phyloP scores from a whole-genome alignment of 1,140 invertebrate species.

The Nasonia vitripennis region DNA sequence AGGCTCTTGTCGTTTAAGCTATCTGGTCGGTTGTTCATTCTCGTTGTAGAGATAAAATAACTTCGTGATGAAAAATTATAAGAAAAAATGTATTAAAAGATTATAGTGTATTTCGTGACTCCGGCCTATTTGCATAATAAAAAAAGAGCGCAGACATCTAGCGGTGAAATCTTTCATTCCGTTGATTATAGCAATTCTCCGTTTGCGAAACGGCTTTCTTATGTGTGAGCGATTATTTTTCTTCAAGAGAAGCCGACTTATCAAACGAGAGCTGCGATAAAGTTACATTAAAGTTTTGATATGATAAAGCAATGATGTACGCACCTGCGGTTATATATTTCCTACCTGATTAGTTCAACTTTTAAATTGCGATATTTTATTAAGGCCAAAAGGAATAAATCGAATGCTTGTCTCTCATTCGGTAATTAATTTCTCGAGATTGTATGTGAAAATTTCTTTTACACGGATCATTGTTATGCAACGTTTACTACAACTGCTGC shows the following conservation, averaged over 20 bases:
- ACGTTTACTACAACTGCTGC: background rate
- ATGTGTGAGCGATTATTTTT: background rate
- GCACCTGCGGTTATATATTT: background rate
- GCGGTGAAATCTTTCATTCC: background rate
- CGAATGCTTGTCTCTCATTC: no score
- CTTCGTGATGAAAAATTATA: no score
- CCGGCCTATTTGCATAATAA: no score
- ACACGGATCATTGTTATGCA: background rate
- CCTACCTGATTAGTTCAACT: background rate
- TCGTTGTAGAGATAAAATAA: no score
- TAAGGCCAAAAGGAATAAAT: no score
- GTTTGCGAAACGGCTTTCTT: background rate
- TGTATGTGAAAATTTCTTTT: no score
- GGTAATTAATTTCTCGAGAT: no score
- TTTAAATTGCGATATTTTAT: background rate
- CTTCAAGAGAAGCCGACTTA: background rate
- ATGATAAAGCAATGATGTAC: background rate
- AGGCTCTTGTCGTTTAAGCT: background rate
- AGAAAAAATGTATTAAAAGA: no score
- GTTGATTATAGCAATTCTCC: no score
- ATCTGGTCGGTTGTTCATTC: background rate
- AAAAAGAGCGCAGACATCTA: no score
- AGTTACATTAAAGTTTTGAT: background rate
- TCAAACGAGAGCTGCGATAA: background rate
- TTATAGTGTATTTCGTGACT: no score